Percentiles rank a stretch among this genome's conserved stretches.
phyloP scores from a whole-genome alignment of 2,113 vertebrate genomes.

The Phaetusa simplex region DNA sequence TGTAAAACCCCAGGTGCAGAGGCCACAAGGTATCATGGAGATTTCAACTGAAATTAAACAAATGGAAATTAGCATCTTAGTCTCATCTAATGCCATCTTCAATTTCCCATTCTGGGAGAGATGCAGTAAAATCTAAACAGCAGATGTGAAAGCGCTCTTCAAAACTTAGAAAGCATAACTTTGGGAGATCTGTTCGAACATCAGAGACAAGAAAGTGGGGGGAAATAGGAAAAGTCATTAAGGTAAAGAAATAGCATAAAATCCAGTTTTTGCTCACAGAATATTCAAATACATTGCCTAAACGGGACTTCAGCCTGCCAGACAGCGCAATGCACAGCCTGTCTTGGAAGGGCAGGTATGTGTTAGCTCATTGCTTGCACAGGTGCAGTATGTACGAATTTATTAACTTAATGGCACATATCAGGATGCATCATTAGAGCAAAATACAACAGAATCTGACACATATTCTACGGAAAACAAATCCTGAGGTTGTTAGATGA shows the following conservation, averaged over 20 bases:
- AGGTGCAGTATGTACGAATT: neutral
- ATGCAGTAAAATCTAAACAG: neutral
- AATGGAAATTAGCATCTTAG: neutral
- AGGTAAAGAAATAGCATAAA: neutral
- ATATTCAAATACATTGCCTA: neutral
- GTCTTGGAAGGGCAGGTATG: neutral
- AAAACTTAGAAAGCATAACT: neutral
- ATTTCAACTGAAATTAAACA: neutral
- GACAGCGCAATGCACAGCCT: neutral
- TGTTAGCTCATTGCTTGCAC: neutral
- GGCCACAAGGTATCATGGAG: neutral
- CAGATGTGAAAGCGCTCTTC: neutral
- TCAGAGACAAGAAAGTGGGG: neutral
- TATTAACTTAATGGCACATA: neutral
- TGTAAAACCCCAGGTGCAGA: neutral
- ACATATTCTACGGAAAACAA: neutral
- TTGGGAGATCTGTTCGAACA: neutral
- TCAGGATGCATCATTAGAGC: neutral
- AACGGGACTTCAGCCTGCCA: neutral
- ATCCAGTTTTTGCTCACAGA: neutral
- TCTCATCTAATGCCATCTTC: neutral
- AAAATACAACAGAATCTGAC: neutral
- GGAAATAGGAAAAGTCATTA: neutral
- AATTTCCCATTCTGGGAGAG: neutral
- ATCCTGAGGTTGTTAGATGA: neutral